Base-by-base conservation (phyloP, 1,140 invertebrate species). In the Drosophila sturtevanti region DNA sequence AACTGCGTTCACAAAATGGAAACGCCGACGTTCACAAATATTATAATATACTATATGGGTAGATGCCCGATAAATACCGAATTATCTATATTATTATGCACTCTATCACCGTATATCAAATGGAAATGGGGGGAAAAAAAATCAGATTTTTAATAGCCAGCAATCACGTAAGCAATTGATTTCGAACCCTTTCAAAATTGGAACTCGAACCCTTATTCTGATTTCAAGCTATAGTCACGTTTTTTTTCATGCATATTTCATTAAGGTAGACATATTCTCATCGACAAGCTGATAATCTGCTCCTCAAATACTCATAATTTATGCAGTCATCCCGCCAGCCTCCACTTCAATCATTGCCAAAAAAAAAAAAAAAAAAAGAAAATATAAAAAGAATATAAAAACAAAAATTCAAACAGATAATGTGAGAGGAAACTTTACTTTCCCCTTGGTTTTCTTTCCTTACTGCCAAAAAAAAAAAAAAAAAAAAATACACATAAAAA, bases 241-340 rank as follows among this genome's bases (percentile, higher is more conserved):
- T 48, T 38, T 11, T 31, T 38, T 48, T 48, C 41, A 48, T 48
- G 16, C 41, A 48, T 48, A 48, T 48, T 48, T 48, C 41, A 48
- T 48, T 48, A 3, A 44, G 24, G 9, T 27, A 62, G 7, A n/a
- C 22, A 62, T 38, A 38, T 21, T 60, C 58, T 34, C 56, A 48
- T 62, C 64, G 67, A 81, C 79, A 63, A 87, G 56, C 71, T 76
- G 82, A 81, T 87, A 87, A 85, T 85, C 81, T 77, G 54, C 37
- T 52, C 66, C 56, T 62, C 81, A 85, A 79, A 85, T 78, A 85
- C 81, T 66, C 81, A 86, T 82, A 86, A 86, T 86, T 87, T 86
- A 86, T 86, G 82, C 79, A 64, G 41, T 63, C 70, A 68, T 48
- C 14, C 55, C n/a, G 27, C 18, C 41, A 65, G 10, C 22, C 31